Evolutionary conservation across 2,113 vertebrate species (phyloP).

Genomic region (Gallinago undulata): DNA sequence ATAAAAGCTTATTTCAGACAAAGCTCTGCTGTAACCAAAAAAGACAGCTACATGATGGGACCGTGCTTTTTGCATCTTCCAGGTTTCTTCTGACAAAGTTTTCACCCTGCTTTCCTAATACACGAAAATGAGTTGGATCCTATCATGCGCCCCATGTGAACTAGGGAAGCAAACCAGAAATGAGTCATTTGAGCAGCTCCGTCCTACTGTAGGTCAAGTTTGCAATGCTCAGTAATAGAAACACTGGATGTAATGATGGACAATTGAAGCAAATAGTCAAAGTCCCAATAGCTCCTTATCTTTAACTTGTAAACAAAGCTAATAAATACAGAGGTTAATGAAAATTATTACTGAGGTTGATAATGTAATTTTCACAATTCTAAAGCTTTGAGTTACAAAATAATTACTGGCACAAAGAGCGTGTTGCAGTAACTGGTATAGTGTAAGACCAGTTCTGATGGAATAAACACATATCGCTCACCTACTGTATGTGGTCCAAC

Average conservation of each 20-base stretch:
- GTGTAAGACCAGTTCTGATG: background rate
- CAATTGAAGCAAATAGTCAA: background rate
- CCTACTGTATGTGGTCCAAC: no score
- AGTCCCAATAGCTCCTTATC: background rate
- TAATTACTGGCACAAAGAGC: background rate
- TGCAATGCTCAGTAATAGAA: background rate
- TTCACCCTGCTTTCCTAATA: background rate
- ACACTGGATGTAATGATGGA: background rate
- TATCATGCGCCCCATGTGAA: background rate
- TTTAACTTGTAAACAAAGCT: background rate
- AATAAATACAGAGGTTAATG: background rate
- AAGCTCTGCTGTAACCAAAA: background rate
- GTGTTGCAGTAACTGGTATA: background rate
- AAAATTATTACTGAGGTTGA: background rate
- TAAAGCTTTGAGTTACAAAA: background rate
- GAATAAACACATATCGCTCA: background rate
- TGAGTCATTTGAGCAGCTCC: fast-evolving
- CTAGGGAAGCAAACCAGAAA: background rate
- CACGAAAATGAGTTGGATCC: background rate
- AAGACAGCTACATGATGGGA: background rate
- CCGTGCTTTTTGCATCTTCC: background rate
- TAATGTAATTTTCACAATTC: background rate
- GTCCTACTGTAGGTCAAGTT: background rate
- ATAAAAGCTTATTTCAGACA: background rate
- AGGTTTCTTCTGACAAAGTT: background rate